These are phyloP conservation scores for Dromaius novaehollandiae DNA, from an alignment of 2,113 vertebrate species.

Conservation along the genomic window DNA sequence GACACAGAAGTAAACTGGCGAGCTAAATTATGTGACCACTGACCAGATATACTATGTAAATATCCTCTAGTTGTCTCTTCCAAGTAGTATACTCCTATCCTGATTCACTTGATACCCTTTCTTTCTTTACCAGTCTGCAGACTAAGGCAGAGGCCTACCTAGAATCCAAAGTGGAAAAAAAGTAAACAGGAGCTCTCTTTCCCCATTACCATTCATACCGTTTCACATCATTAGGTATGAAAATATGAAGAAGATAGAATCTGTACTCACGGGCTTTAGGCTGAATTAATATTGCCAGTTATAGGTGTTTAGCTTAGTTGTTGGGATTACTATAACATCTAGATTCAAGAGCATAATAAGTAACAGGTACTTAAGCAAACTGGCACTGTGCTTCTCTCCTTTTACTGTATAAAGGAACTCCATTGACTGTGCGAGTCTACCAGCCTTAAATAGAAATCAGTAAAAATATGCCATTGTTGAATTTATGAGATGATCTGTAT, in stretches of 20 bases:
- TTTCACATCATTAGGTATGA: neutral
- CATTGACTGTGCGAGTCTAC: too few species aligned
- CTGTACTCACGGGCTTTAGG: too few species aligned
- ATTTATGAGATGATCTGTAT: neutral
- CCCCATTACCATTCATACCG: neutral
- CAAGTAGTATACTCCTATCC: neutral
- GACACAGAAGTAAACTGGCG: neutral
- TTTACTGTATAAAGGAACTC: neutral
- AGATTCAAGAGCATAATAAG: neutral
- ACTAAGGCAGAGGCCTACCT: neutral
- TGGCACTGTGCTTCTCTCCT: neutral
- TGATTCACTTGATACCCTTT: neutral
- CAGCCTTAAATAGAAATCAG: neutral
- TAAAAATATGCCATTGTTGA: neutral
- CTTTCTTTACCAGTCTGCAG: neutral
- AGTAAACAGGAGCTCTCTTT: neutral
- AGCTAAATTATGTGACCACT: neutral
- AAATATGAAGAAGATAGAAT: neutral
- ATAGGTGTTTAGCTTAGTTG: neutral
- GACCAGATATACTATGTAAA: neutral
- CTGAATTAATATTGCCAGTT: neutral
- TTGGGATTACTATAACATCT: neutral
- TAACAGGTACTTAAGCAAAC: neutral
- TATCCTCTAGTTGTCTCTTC: neutral
- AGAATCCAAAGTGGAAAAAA: neutral